Evolutionary conservation across 2,888 invertebrate genomes (phyloP).

Genomic region (Coleophora deauratella): DNA sequence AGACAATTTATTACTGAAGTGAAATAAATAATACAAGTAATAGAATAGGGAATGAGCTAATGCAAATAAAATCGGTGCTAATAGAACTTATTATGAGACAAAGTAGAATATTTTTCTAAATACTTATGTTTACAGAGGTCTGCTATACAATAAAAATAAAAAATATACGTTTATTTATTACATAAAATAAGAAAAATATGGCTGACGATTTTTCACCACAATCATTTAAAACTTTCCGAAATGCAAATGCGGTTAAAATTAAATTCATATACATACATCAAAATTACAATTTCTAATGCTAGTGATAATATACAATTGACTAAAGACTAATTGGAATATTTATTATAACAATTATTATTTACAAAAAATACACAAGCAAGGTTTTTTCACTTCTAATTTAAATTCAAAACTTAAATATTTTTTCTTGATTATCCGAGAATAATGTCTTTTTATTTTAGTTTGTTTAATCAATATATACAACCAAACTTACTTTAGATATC

Average conservation of each 20-base stretch:
- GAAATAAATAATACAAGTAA: conserved; percentile 17
- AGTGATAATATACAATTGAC: conserved; percentile 64
- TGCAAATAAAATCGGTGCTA: too few relatives aligned
- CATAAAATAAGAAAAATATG: too few relatives aligned
- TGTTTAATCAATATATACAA: conserved; percentile 6
- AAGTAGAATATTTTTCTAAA: too few relatives aligned
- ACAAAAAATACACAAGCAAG: conserved; percentile 56
- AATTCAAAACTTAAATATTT: too few relatives aligned
- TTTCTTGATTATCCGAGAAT: conserved; percentile 14
- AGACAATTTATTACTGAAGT: conserved; percentile 25
- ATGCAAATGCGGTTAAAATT: conserved; percentile 32
- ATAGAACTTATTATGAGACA: too few relatives aligned
- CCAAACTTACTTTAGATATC: conserved; percentile 17
- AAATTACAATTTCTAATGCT: conserved; percentile 37
- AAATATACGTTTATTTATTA: too few relatives aligned
- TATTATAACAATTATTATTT: conserved; percentile 42
- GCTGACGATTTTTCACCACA: too few relatives aligned
- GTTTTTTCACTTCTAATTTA: conserved; percentile 21
- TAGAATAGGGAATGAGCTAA: too few relatives aligned
- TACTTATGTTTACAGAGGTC: not conserved
- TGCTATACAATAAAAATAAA: too few relatives aligned
- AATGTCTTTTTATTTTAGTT: conserved; percentile 26
- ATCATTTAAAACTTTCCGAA: conserved; percentile 17
- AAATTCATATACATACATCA: conserved; percentile 25
- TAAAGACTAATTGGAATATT: conserved; percentile 65